Conservation (phyloP, 2,888 invertebrate genomes). For the Drosophila rubida region DNA sequence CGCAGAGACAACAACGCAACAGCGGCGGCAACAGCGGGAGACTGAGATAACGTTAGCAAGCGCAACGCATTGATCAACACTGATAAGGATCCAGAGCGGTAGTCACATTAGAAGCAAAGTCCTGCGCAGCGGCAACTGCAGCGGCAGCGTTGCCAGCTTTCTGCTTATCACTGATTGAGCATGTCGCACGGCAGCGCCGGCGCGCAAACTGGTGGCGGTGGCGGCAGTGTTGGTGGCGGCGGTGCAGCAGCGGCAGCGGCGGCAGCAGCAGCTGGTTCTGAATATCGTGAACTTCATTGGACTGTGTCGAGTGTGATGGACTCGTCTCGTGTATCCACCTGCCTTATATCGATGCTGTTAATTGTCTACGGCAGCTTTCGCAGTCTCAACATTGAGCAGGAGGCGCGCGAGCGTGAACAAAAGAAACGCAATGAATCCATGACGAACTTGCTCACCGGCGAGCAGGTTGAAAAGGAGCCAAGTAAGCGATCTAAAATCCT, state of each 20-base stretch:
- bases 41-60: conserved; percentile 29
- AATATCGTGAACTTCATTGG: conserved; percentile 90
- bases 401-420: conserved; percentile 93
- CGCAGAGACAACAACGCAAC: conserved; percentile 43
- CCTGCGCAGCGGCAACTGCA: conserved; percentile 26
- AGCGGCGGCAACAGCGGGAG: neutral
- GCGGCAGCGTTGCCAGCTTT: conserved; percentile 25
- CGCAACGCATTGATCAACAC: conserved; percentile 1
- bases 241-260: conserved; percentile 68
- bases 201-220: conserved; percentile 75
- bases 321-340: conserved; percentile 98
- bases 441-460: conserved; percentile 84
- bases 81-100: conserved; percentile 30
- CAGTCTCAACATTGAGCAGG: conserved; percentile 97
- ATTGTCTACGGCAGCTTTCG: conserved; percentile 99
- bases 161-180: conserved; percentile 61
- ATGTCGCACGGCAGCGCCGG: conserved; percentile 83
- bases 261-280: conserved; percentile 72
- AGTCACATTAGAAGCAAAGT: conserved; percentile 1
- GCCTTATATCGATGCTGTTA: conserved; percentile 97
- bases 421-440: conserved; percentile 88
- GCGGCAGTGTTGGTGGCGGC: conserved; percentile 75
- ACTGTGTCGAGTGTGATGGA: conserved; percentile 97
- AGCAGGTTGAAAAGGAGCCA: conserved; percentile 85
- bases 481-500: conserved; percentile 82